These are phyloP conservation scores for Ennomos quercinarius DNA, from an alignment of 2,888 invertebrate species.

Conservation along the genomic window DNA sequence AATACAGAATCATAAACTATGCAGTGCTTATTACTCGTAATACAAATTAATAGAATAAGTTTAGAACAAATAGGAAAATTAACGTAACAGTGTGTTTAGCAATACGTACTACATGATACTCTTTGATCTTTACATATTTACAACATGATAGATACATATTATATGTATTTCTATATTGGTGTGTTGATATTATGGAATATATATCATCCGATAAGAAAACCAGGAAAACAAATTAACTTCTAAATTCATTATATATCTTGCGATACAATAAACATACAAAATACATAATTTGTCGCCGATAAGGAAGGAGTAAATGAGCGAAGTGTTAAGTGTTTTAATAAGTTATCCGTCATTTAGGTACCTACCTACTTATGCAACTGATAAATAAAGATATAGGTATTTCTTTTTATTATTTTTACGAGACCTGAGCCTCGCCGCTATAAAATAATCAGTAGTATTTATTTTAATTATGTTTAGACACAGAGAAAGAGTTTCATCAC, in stretches of 20 bases:
- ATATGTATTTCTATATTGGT: slow-evolving; percentile 12
- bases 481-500: no score
- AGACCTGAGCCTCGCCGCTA: no score
- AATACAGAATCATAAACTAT: background rate
- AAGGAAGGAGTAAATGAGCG: slow-evolving; percentile 6
- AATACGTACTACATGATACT: slow-evolving; percentile 61
- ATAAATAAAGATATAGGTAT: no score
- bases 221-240: slow-evolving; percentile 47
- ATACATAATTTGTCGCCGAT: slow-evolving; percentile 11
- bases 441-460: no score
- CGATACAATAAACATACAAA: slow-evolving; percentile 20
- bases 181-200: slow-evolving; percentile 23
- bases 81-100: slow-evolving; percentile 55
- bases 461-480: no score
- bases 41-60: slow-evolving; percentile 53
- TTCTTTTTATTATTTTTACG: no score
- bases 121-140: slow-evolving; percentile 55
- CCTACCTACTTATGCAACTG: no score
- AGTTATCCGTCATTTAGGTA: background rate
- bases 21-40: background rate
- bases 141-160: background rate
- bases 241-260: slow-evolving; percentile 36
- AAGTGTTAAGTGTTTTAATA: slow-evolving; percentile 6
- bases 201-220: slow-evolving; percentile 44
- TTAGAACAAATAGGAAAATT: slow-evolving; percentile 78